Evolutionary conservation across 2,797 vertebrate species (phyloP).

Genomic region (Anguilla megastoma): DNA sequence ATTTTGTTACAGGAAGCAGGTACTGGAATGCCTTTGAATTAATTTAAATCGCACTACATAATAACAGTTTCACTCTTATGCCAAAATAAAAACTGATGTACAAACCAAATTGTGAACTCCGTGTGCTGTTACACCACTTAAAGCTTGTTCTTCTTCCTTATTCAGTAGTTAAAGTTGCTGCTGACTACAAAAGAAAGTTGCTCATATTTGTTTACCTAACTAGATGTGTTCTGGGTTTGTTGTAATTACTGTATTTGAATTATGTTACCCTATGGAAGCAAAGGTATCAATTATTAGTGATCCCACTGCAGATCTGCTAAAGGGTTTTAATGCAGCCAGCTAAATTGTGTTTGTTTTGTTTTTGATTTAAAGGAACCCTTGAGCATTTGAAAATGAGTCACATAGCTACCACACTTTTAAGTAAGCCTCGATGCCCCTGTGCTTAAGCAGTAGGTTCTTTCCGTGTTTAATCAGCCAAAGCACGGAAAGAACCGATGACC

Average conservation of each 20-base stretch:
- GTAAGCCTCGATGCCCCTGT: conserved; percentile 24
- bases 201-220: conserved; percentile 3
- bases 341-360: conserved; percentile 48
- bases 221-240: neutral
- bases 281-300: conserved; percentile 42
- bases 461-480: conserved; percentile 39
- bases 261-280: conserved; percentile 37
- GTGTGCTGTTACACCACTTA: neutral
- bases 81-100: neutral
- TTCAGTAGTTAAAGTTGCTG: neutral
- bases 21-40: neutral
- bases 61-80: neutral
- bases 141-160: neutral
- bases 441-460: conserved; percentile 43
- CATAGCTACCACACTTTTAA: conserved; percentile 30
- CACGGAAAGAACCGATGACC: neutral
- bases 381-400: conserved; percentile 44
- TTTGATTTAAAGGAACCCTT: conserved; percentile 47
- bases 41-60: neutral
- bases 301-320: conserved; percentile 51
- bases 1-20: neutral
- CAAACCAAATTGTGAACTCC: neutral
- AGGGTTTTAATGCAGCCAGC: conserved; percentile 48
- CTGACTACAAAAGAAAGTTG: neutral
- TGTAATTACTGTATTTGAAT: neutral